These are phyloP conservation scores for Choristoneura rosaceana DNA, from an alignment of 2,888 invertebrate genomes.

Conservation along the genomic window DNA sequence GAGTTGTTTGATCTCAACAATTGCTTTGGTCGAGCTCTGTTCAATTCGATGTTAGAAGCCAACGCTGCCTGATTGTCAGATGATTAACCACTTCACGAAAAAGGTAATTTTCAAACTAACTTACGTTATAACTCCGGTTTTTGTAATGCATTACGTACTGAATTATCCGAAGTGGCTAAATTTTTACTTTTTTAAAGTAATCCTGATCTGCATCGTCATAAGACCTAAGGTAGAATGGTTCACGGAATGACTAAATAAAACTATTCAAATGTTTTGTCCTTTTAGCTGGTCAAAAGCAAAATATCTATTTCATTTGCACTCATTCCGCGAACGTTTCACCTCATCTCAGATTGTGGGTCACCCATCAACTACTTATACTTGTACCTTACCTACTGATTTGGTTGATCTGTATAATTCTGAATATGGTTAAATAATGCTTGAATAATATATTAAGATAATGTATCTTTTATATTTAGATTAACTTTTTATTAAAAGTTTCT, in stretches of 20 bases:
- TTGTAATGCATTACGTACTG: background rate
- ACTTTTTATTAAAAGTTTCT: slow-evolving; percentile 12
- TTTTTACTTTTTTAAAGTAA: background rate
- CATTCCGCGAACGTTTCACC: background rate
- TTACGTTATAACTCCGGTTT: background rate
- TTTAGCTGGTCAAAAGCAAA: background rate
- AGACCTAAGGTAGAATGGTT: background rate
- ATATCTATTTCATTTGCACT: background rate
- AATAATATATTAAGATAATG: slow-evolving; percentile 23
- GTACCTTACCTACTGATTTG: background rate
- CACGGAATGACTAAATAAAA: background rate
- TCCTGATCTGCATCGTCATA: background rate
- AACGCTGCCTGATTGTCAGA: background rate
- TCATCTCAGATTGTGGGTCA: background rate
- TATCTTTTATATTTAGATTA: slow-evolving; percentile 19
- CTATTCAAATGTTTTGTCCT: too few species aligned
- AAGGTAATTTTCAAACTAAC: background rate
- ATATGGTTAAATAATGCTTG: slow-evolving; percentile 7
- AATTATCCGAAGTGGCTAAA: background rate
- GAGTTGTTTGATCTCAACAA: slow-evolving; percentile 31
- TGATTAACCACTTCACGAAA: background rate
- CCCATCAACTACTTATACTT: background rate
- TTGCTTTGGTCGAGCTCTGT: background rate
- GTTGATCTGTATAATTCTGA: slow-evolving; percentile 7
- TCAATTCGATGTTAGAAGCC: slow-evolving; percentile 5